Evolutionary conservation across 2,113 vertebrate genomes (phyloP).

Genomic region (Phalacrocorax brasilianus): DNA sequence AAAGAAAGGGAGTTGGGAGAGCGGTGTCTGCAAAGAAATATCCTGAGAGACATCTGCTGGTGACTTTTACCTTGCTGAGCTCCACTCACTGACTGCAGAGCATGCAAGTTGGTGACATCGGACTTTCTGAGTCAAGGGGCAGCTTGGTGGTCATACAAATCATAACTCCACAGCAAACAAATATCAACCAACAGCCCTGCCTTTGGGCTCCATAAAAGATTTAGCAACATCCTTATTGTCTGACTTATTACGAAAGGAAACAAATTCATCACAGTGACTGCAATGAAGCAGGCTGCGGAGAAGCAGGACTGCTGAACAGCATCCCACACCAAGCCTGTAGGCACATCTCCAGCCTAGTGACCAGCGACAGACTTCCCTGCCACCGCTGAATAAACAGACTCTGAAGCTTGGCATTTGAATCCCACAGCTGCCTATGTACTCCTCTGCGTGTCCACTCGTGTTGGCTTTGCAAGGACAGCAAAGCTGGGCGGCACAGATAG

Average conservation of each 20-base stretch:
- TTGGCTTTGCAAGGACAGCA: neutral
- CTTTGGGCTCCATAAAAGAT: conserved; percentile 12
- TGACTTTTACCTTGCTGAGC: neutral
- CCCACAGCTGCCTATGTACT: neutral
- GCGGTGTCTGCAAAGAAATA: neutral
- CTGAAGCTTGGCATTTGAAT: neutral
- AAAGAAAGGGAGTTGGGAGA: neutral
- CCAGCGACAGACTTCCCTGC: neutral
- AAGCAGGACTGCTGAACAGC: conserved; percentile 1
- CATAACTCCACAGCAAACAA: neutral
- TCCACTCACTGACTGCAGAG: neutral
- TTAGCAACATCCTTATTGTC: conserved; percentile 25
- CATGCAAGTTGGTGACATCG: fast-evolving
- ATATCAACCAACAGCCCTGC: neutral
- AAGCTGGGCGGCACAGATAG: neutral
- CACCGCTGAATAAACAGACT: neutral
- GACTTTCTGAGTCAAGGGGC: neutral
- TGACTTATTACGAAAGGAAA: conserved; percentile 30
- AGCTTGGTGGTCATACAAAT: neutral
- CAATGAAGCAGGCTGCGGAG: neutral
- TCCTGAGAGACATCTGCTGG: conserved; percentile 55
- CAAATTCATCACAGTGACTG: neutral
- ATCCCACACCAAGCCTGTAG: neutral
- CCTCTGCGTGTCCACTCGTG: neutral
- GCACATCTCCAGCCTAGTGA: conserved; percentile 30